A percentile compares a stretch with the other conserved stretches of the same genome.
These are phyloP conservation scores for Acrocephalus kingi DNA, from an alignment of 2,113 vertebrate species.

Conservation along the genomic window DNA sequence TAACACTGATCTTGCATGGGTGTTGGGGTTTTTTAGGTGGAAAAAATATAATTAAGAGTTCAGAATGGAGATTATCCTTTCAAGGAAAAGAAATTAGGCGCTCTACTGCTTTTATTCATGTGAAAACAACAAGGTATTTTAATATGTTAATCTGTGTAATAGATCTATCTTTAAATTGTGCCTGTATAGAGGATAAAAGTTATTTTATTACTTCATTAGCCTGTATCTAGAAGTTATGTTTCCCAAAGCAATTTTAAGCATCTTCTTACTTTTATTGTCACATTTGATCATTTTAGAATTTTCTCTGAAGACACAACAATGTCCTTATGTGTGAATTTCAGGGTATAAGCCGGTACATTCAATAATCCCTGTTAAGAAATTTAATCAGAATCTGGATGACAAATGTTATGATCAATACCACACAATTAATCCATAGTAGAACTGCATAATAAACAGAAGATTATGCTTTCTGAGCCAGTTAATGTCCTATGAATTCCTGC, in stretches of 20 bases:
- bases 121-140: conserved; percentile 3
- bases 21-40: background rate
- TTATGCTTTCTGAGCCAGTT: background rate
- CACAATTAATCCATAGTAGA: background rate
- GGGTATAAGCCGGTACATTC: background rate
- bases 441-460: background rate
- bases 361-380: conserved; percentile 25
- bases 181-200: background rate
- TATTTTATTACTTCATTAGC: conserved; percentile 25
- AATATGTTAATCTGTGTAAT: conserved; percentile 18
- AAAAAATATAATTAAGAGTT: background rate
- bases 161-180: background rate
- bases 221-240: conserved; percentile 11
- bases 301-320: background rate
- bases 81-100: background rate
- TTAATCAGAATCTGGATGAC: background rate
- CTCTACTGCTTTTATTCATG: background rate
- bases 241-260: conserved; percentile 23
- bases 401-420: background rate
- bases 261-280: conserved; percentile 45
- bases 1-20: background rate
- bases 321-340: conserved; percentile 30
- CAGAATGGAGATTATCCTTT: background rate
- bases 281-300: conserved; percentile 54
- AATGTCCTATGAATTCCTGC: background rate